Evolutionary conservation across 1,140 invertebrate genomes (phyloP), one percentile per base, ranked within the genome.

Genomic region (Drosophila lacertosa): DNA sequence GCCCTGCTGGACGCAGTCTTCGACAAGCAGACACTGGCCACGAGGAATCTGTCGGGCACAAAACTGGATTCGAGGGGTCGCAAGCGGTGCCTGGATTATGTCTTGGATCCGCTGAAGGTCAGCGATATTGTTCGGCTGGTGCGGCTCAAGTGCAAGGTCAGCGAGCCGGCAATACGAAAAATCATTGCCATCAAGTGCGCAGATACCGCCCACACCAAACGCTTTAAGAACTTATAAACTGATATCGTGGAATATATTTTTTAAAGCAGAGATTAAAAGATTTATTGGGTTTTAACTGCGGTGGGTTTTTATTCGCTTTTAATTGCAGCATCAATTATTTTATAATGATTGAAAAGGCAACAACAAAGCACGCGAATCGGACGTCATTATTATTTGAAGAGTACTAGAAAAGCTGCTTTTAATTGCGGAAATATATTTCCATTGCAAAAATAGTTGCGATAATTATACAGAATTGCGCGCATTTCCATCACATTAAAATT

Each of bases 401-500:
- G 77, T 58, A 26, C 81, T 81, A 77, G 81, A 86, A 73, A 84
- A 86, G 77, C 70, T 70, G 73, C 68, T 81, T 81, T 86, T 81
- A 86, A 86, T 86, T 81, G 77, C 81, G 77, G 77, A 86, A 88
- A 88, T 86, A 70, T 70, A 70, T 62, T 57, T 70, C 53, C 60
- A 48, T 66, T 58, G 39, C 16, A 57, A 39, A 54, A 86, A 81
- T 86, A 74, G 81, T 74, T 81, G 77, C 58, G 62, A 86, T 86
- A 86, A 86, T 86, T 86, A 81, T 81, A 68, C 82, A 51, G 73
- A 86, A 73, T 74, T 60, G 77, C 58, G 62, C 77, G 64, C 79
- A 86, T 81, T 86, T 88, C 54, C 82, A 88, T 86, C 77, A 81
- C 82, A 86, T 86, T 86, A 81, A 81, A 86, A 77, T 77, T 77